Evolutionary conservation across 2,797 vertebrate species (phyloP), one percentile per base, ranked within the genome.

Genomic region (Sphenodon punctatus): DNA sequence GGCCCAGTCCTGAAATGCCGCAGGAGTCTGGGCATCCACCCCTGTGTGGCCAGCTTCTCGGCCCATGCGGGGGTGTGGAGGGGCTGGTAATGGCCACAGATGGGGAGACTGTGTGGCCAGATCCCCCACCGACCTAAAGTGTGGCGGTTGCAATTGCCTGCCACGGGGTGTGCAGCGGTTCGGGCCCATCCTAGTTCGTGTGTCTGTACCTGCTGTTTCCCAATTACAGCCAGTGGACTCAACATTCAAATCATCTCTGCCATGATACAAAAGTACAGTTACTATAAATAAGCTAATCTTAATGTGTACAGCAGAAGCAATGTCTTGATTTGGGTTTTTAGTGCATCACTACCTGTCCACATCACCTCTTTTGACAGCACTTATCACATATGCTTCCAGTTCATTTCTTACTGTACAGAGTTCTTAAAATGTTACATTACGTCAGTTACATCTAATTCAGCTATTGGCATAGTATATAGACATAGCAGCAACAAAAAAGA

Each of bases 281-380:
- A 71, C 4, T 32, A 49, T 27, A 61, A 83, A 27, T 32, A 79
- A 82, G 55, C 61, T 66, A 86, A 82, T 67, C 63, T 36, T 66
- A 84, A 55, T 53, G 82, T 43, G 4, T 20, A 41, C 59, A 67
- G 65, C 4, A 73, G 49, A 90, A 75, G 36, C 10, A 51, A 53
- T 68, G 36, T 45, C 85, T 64, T 75, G 39, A 80, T 87, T 85
- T 74, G 87, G 86, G 78, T 63, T 81, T 65, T 85, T 78, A 48
- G 56, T 77, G 64, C 39, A 39, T n/a, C 61, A 77, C 80, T 82
- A 91, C 88, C 88, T 2, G 60, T 73, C 63, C 65, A 55, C 39
- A 80, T 66, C 80, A 67, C 67, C 56, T 49, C 72, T 78, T 75
- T 72, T 41, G 87, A 80, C 32, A 36, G 51, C 61, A 22, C 30